phyloP scores from a whole-genome alignment of 2,113 vertebrate species.

The Vanacampus margaritifer region DNA sequence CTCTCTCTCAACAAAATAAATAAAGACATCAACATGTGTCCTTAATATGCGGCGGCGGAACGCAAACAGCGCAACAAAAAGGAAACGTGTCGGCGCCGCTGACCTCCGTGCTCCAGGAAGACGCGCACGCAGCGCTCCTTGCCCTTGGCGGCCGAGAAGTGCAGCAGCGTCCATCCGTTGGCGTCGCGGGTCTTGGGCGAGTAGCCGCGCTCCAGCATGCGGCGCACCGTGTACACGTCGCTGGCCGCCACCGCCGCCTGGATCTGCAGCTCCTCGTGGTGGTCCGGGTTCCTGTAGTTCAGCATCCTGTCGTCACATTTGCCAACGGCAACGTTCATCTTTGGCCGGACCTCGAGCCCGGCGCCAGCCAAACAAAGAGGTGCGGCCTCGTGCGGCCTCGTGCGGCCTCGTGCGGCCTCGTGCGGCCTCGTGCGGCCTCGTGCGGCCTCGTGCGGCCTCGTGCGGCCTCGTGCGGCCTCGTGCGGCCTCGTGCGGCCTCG shows the following conservation, averaged over 20 bases:
- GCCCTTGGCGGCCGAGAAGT: constrained; percentile 95
- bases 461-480: too few species aligned
- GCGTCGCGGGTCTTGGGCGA: constrained; percentile 94
- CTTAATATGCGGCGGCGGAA: too few species aligned
- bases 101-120: constrained; percentile 97
- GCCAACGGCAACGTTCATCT: constrained; percentile 72
- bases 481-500: too few species aligned
- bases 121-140: constrained; percentile 96
- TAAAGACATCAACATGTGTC: too few species aligned
- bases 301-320: constrained; percentile 90
- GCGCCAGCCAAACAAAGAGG: too few species aligned
- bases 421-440: too few species aligned
- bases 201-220: constrained; percentile 96
- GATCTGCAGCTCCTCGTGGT: constrained; percentile 98
- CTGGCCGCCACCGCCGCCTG: constrained; percentile 95
- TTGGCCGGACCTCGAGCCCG: constrained; percentile 59
- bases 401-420: too few species aligned
- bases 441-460: too few species aligned
- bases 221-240: constrained; percentile 93
- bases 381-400: too few species aligned
- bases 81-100: too few species aligned
- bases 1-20: too few species aligned
- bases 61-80: too few species aligned
- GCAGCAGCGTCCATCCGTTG: constrained; percentile 97
- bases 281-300: constrained; percentile 96